Percentiles rank a stretch among this genome's conserved stretches.
Conservation (phyloP, 1,140 invertebrate species). For the Papilio polyxenes region DNA sequence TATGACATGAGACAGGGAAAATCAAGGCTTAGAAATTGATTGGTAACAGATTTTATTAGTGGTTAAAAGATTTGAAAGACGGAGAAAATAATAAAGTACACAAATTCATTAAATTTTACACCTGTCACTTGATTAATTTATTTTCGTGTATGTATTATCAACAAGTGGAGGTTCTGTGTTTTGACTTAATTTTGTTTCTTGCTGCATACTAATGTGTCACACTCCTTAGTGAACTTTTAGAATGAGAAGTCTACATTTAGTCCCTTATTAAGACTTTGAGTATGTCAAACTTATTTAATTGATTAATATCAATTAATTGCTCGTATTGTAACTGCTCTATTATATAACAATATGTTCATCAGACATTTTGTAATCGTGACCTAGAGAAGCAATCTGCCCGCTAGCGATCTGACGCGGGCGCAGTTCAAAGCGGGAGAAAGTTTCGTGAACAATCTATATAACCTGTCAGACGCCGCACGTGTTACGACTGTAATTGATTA, state of each 20-base stretch:
- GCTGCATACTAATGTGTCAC: too few species aligned
- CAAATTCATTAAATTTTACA: too few species aligned
- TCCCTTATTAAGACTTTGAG: too few species aligned
- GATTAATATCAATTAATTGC: background rate
- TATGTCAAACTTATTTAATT: too few species aligned
- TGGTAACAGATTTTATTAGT: background rate
- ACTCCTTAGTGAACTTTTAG: too few species aligned
- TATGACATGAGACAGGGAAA: background rate
- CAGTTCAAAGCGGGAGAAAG: slow-evolving; percentile 10
- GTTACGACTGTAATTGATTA: slow-evolving; percentile 5
- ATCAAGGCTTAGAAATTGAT: background rate
- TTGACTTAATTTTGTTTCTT: too few species aligned
- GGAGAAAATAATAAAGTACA: too few species aligned
- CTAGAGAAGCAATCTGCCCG: background rate
- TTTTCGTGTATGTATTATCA: too few species aligned
- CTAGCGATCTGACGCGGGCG: background rate
- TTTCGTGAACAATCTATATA: slow-evolving; percentile 19
- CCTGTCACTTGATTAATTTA: too few species aligned
- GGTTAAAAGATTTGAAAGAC: too few species aligned
- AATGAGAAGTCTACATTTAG: too few species aligned
- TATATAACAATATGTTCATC: background rate
- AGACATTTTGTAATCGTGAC: background rate
- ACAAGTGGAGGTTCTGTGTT: too few species aligned
- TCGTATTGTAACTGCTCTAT: background rate
- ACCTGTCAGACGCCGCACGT: slow-evolving; percentile 19